phyloP scores from a whole-genome alignment of 2,113 vertebrate genomes.

The Chamaea fasciata region DNA sequence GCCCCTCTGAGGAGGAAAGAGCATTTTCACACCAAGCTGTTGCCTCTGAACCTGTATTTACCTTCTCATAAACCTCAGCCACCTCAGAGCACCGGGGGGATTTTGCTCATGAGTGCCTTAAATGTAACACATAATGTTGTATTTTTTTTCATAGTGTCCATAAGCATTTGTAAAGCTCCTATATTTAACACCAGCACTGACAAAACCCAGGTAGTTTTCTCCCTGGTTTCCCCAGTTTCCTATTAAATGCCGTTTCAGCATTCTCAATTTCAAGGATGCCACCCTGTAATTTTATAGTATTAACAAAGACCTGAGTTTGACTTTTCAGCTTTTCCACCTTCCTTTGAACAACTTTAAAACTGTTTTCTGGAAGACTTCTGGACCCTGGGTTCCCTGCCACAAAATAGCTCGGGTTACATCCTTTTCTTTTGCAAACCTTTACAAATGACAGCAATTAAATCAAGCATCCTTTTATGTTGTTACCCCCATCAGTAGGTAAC shows the following conservation, averaged over 20 bases:
- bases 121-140: background rate
- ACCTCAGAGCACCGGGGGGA: background rate
- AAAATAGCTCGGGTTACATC: background rate
- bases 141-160: background rate
- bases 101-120: background rate
- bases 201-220: background rate
- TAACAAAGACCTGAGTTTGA: background rate
- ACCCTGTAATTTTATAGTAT: background rate
- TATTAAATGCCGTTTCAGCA: background rate
- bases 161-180: background rate
- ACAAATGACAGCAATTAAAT: background rate
- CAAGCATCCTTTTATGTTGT: background rate
- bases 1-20: background rate
- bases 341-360: background rate
- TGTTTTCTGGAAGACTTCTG: background rate
- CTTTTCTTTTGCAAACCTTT: background rate
- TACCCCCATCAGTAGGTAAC: background rate
- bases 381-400: background rate
- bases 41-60: background rate
- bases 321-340: background rate
- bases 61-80: accelerated
- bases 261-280: background rate
- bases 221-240: background rate
- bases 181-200: background rate
- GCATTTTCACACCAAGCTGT: background rate